Percentiles rank a stretch among this genome's conserved stretches.
These are phyloP conservation scores for Steinernema scapterisci DNA, from an alignment of 2,888 invertebrate species.

Conservation along the genomic window DNA sequence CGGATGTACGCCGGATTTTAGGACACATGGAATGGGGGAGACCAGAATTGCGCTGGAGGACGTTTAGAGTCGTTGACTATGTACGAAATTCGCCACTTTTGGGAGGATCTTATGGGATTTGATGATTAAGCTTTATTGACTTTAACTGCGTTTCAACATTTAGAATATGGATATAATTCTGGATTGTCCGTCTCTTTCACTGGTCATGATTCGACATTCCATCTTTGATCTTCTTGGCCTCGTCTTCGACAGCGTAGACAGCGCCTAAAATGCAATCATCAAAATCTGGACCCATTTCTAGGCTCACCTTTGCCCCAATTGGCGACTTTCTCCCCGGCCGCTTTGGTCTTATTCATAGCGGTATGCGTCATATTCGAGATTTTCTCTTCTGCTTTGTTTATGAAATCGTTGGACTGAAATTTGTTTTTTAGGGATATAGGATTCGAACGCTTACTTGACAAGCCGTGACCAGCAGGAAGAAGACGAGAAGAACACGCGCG, in stretches of 20 bases:
- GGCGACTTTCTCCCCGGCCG: conserved; percentile 18
- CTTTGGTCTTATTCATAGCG: conserved; percentile 2
- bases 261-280: background rate
- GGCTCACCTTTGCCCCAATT: background rate
- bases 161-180: no score
- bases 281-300: no score
- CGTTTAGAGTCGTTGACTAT: no score
- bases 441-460: background rate
- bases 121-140: no score
- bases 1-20: no score
- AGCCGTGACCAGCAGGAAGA: background rate
- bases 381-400: conserved; percentile 1
- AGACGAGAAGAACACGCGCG: background rate
- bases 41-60: no score
- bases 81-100: no score
- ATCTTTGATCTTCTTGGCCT: background rate
- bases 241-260: background rate
- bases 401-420: background rate
- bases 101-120: no score
- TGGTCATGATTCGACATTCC: background rate
- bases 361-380: background rate
- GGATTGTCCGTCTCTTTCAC: no score
- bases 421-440: background rate
- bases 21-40: no score
- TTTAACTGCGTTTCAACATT: no score